These are phyloP conservation scores for Protula sp. DNA, from an alignment of 2,888 invertebrate genomes.

Conservation along the genomic window DNA sequence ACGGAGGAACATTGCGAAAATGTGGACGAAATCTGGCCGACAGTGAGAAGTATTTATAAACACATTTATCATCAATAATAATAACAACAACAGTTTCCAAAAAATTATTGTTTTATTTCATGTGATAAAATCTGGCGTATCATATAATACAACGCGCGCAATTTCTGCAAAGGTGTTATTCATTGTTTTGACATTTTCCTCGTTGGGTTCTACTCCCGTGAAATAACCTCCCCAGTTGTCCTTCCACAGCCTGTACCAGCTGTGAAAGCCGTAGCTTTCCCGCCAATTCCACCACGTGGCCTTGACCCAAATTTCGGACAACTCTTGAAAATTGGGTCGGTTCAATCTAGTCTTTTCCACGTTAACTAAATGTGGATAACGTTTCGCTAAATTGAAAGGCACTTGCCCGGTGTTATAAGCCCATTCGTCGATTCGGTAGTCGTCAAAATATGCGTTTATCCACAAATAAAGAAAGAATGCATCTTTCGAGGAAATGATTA, in stretches of 20 bases:
- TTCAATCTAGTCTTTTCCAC: slow-evolving; percentile 22
- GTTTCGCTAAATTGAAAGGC: slow-evolving; percentile 24
- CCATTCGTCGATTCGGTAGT: slow-evolving; percentile 29
- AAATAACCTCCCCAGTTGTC: slow-evolving; percentile 24
- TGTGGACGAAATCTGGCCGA: too few relatives aligned
- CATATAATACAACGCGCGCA: slow-evolving; percentile 25
- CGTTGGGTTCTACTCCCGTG: slow-evolving; percentile 24
- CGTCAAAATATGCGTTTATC: slow-evolving; percentile 29
- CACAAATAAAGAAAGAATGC: slow-evolving; percentile 26
- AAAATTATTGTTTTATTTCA: too few relatives aligned
- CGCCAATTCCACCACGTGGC: slow-evolving; percentile 23
- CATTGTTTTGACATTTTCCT: slow-evolving; percentile 25
- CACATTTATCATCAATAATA: too few relatives aligned
- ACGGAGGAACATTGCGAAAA: too few relatives aligned
- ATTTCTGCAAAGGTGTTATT: slow-evolving; percentile 27
- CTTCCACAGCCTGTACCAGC: slow-evolving; percentile 27
- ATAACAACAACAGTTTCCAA: too few relatives aligned
- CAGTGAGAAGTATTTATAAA: too few relatives aligned
- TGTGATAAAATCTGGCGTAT: slow-evolving; percentile 17
- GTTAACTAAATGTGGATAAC: slow-evolving; percentile 27
- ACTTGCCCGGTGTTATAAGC: slow-evolving; percentile 30
- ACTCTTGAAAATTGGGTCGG: slow-evolving; percentile 26
- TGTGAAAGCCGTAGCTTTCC: slow-evolving; percentile 36
- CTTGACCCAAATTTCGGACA: slow-evolving; percentile 25
- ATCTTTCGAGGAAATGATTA: slow-evolving; percentile 24